Base-by-base conservation (phyloP, 1,140 invertebrate genomes). In the Scaptomyza graminum region DNA sequence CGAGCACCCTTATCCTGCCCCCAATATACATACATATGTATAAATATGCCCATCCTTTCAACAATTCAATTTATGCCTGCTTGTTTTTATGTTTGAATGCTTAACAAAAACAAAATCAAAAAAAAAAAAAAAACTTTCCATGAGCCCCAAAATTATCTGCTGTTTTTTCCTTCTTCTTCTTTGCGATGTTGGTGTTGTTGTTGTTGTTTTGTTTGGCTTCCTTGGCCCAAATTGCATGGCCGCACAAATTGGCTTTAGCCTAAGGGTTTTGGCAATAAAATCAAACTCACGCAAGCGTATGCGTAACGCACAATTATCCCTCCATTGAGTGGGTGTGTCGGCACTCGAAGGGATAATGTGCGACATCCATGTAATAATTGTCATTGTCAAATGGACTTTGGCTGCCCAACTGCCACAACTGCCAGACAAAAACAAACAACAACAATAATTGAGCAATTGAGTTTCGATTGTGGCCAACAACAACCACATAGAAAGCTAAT, bases 271-370 rank as follows among this genome's bases (percentile, higher is more conserved):
- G 18, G 59, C 82, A 85, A 85, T 87, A 85, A 87, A 85, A 77
- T 87, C 74, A 85, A 77, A 75, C 69, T 65, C 69, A 64, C 62
- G 7, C 77, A 87, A 82, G 74, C 82, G 77, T 85, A 74, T 85
- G 81, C 81, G 81, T 85, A 85, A 85, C 82, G 84, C 74, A 87
- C 81, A 85, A 87, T 87, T 82, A 87, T 87, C 63, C 70, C 63
- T 72, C 60, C 60, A 85, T 78, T 82, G 81, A 74, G 78, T 87
- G 81, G 81, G 81, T 56, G 82, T 84, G 65, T 52, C 81, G 49
- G 34, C 54, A 46, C 47, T 55, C 41, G 59, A 49, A 63, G 61
- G 78, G 52, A 68, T 83, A 79, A 81, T 62, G 60, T 50, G 52
- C 62, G 18, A 52, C 55, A 59, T 50, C 50, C 66, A 63, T 49